These are phyloP conservation scores for Ophiodon elongatus DNA, from an alignment of 2,113 vertebrate genomes.

Conservation along the genomic window DNA sequence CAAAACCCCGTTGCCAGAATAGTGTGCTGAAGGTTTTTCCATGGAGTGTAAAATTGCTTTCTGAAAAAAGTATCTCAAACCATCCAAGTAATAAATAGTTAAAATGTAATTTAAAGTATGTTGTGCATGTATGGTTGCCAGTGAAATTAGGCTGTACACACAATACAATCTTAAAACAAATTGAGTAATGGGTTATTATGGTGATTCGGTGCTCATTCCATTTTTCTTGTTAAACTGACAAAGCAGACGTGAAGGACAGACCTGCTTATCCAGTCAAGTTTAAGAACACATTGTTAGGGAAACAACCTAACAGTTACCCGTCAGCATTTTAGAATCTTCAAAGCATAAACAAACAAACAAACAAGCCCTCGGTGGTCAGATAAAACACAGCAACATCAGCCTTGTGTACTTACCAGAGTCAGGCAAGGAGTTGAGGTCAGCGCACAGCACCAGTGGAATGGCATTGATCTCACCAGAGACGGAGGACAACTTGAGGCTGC, in stretches of 20 bases:
- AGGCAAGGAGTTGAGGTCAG: conserved; percentile 98
- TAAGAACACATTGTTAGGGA: neutral
- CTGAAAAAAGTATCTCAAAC: neutral
- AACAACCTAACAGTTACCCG: no score
- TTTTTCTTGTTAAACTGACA: neutral
- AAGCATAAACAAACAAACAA: neutral
- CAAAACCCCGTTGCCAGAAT: neutral
- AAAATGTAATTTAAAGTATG: neutral
- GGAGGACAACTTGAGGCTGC: conserved; percentile 91
- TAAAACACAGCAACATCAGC: neutral
- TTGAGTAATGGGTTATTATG: neutral
- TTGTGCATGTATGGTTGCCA: no score
- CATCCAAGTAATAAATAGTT: neutral
- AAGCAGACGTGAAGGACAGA: neutral
- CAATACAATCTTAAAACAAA: neutral
- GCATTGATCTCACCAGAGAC: conserved; percentile 91
- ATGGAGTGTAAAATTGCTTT: no score
- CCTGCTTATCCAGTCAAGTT: neutral
- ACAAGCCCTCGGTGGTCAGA: neutral
- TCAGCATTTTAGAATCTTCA: neutral
- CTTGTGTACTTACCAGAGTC: conserved; percentile 90
- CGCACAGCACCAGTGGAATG: conserved; percentile 97
- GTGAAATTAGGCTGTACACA: neutral
- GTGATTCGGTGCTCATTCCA: no score
- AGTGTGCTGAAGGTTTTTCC: neutral